phyloP scores from a whole-genome alignment of 2,888 invertebrate species.

The Harpalus rubripes region DNA sequence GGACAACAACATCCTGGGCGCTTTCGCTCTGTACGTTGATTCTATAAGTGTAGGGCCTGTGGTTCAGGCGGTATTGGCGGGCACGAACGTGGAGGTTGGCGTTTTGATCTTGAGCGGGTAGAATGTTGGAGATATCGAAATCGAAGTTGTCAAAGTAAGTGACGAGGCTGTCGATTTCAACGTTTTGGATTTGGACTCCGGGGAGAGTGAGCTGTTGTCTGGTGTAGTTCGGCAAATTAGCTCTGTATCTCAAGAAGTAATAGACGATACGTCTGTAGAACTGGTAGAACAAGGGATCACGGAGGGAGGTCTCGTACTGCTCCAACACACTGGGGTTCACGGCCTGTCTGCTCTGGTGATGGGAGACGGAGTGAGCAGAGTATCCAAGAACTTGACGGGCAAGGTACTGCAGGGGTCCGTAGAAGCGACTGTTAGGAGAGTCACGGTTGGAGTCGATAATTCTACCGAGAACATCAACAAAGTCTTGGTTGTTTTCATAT shows the following conservation, averaged over 20 bases:
- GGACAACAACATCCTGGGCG: conserved; percentile 80
- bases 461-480: conserved; percentile 83
- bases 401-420: conserved; percentile 80
- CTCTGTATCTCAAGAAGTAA: conserved; percentile 81
- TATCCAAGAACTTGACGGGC: conserved; percentile 82
- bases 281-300: conserved; percentile 86
- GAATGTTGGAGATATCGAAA: conserved; percentile 81
- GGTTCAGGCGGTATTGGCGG: conserved; percentile 85
- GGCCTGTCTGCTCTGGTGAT: conserved; percentile 74
- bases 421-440: conserved; percentile 81
- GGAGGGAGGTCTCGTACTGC: conserved; percentile 82
- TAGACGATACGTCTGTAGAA: conserved; percentile 82
- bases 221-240: conserved; percentile 81
- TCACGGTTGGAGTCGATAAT: conserved; percentile 84
- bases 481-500: conserved; percentile 79
- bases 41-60: conserved; percentile 83
- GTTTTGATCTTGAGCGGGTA: conserved; percentile 77
- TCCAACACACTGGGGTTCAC: conserved; percentile 82
- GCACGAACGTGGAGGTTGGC: conserved; percentile 79
- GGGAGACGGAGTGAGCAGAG: conserved; percentile 72
- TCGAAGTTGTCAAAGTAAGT: conserved; percentile 85
- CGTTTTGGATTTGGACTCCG: conserved; percentile 82
- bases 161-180: conserved; percentile 83
- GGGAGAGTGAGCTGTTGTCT: conserved; percentile 81
- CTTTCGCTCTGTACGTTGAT: conserved; percentile 82